These are phyloP conservation scores for Heliconius congener DNA, from an alignment of 1,140 invertebrate genomes.

Conservation along the genomic window DNA sequence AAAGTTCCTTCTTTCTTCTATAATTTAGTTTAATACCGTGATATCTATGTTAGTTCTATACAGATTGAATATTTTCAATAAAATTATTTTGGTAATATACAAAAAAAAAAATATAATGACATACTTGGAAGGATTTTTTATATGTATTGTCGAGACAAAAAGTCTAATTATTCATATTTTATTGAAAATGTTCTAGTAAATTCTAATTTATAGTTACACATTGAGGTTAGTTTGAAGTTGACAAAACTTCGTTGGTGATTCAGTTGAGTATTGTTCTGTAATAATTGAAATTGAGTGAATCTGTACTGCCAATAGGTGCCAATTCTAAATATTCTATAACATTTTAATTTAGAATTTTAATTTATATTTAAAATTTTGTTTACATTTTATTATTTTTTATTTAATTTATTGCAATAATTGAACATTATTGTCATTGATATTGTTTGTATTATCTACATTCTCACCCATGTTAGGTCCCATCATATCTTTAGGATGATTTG, in stretches of 20 bases:
- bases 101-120: too few relatives aligned
- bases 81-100: neutral
- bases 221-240: slow-evolving; percentile 20
- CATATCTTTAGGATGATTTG: slow-evolving; percentile 90
- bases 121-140: neutral
- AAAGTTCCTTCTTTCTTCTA: slow-evolving; percentile 26
- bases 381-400: neutral
- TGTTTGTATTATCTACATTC: slow-evolving; percentile 38
- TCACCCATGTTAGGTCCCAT: slow-evolving; percentile 89
- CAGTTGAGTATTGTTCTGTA: slow-evolving; percentile 31
- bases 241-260: slow-evolving; percentile 29
- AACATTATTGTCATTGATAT: neutral
- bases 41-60: slow-evolving; percentile 30
- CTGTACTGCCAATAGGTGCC: slow-evolving; percentile 27
- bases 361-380: neutral
- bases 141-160: too few relatives aligned
- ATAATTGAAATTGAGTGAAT: slow-evolving; percentile 33
- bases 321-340: neutral
- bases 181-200: slow-evolving; percentile 20
- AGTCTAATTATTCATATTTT: neutral
- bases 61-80: slow-evolving; percentile 22
- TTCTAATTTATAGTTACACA: neutral
- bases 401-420: neutral
- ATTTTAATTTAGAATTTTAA: neutral
- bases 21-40: slow-evolving; percentile 26